Percentiles rank a stretch among this genome's conserved stretches.
Conservation (phyloP, 1,140 invertebrate genomes). For the silkworm (Bombyx mori) region DNA sequence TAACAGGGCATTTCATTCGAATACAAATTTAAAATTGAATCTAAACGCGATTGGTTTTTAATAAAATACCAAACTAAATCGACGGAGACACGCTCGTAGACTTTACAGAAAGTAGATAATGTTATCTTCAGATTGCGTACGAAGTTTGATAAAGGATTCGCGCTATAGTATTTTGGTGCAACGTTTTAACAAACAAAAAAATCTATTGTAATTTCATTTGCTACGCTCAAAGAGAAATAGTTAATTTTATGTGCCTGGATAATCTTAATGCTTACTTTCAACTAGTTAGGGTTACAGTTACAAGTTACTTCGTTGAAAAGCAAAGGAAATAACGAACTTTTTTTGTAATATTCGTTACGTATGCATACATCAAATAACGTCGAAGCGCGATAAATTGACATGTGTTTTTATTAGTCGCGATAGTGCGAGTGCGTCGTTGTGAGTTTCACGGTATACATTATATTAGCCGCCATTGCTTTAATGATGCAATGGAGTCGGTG, state of each 20-base stretch:
- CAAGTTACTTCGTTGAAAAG: no score
- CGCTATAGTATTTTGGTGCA: constrained; percentile 7
- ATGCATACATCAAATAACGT: no score
- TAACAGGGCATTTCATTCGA: constrained; percentile 10
- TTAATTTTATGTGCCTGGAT: no score
- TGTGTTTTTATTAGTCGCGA: constrained; percentile 1
- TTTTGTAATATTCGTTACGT: no score
- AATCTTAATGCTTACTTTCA: no score
- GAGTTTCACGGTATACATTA: constrained; percentile 16
- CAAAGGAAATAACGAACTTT: no score
- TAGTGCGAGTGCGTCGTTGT: no score
- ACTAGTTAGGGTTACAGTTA: no score
- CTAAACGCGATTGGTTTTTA: constrained; percentile 2
- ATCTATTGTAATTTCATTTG: no score
- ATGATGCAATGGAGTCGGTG: constrained; percentile 38
- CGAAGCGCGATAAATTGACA: neutral
- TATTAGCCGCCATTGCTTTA: constrained; percentile 39
- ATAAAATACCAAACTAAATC: constrained; percentile 7
- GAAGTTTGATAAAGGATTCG: constrained; percentile 12
- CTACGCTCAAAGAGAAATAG: no score
- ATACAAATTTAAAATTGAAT: constrained; percentile 9
- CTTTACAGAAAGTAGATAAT: constrained; percentile 17
- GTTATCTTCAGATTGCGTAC: constrained; percentile 18
- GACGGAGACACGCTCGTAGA: neutral
- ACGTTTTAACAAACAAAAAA: neutral